phyloP scores from a whole-genome alignment of 2,797 vertebrate genomes.

The Erethizon dorsatum region DNA sequence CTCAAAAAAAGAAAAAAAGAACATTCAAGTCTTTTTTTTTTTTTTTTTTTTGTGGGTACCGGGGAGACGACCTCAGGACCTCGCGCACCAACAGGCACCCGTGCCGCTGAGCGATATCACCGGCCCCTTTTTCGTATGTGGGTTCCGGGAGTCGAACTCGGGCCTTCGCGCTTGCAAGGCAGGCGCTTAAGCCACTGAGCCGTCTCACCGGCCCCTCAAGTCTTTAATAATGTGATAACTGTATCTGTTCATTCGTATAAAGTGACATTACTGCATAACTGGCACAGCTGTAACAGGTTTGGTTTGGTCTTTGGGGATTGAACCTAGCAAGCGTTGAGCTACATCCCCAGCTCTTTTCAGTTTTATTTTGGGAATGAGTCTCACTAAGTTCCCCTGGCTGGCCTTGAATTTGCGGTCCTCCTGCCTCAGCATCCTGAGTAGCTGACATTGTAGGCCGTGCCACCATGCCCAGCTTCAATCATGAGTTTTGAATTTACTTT shows the following conservation, averaged over 20 bases:
- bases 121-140: too few species aligned
- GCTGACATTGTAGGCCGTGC: not conserved
- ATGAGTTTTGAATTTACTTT: not conserved
- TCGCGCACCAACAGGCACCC: too few species aligned
- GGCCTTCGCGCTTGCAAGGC: too few species aligned
- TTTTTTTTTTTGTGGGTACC: too few species aligned
- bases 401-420: not conserved
- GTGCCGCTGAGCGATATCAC: too few species aligned
- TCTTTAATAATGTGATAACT: constrained; percentile 57
- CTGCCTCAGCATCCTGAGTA: not conserved
- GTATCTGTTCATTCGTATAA: constrained; percentile 45
- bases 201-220: too few species aligned
- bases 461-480: not conserved
- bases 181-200: too few species aligned
- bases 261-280: constrained; percentile 33
- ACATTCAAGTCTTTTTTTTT: constrained; percentile 5
- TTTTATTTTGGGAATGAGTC: not conserved
- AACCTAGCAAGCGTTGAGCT: not conserved
- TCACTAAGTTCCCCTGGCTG: not conserved
- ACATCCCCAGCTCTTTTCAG: not conserved
- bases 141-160: too few species aligned
- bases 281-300: not conserved
- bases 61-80: too few species aligned
- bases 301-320: not conserved
- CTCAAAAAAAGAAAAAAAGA: not conserved